Base-by-base conservation (phyloP, 2,113 vertebrate species). In the Gorilla gorilla region DNA sequence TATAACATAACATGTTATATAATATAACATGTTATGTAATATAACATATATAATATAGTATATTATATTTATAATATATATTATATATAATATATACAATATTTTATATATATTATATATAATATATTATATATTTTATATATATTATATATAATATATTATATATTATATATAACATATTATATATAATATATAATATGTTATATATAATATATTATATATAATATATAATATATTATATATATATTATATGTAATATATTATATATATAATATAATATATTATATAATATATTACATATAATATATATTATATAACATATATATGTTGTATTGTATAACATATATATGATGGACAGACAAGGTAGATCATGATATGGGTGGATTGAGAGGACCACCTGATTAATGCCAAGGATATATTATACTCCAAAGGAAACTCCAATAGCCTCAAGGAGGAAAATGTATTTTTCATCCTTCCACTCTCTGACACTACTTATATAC, bases 251-350 rank as follows among this genome's bases (percentile, higher is more conserved):
- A 27, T 3, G 5, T 23, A 32, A 32, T 0, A 3, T 8, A 22
- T 35, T 17, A 55, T 3, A 9, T 10, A 25, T 45, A 32, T 0
- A 3, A 27, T 3, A 7, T 23, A 32, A 83, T 45, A 32, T 0
- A 3, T 8, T 40, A 40, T 40, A 22, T 35, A 35, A 55, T 17
- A 55, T 18, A 55, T 6, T 43, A 43, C 10, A 27, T 3, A 7
- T 23, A 32, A 83, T 50, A 32, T 0, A 3, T 8, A 22, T 35
- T 17, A 55, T 3, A 9, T 10, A 25, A 61, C 59, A 0, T 27
- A 25, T 61, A 61, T 61, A 61, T 25, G 23, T 55, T 32, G 12
- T 30, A 30, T 64, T 64, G 27, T 14, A 64, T 32, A 32, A 64
- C 61, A 32, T 14, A 64, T 30, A 27, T 23, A 38, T 50, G 2